Evolutionary conservation across 2,113 vertebrate species (phyloP).

Genomic region (Cephalopholis sonnerati): DNA sequence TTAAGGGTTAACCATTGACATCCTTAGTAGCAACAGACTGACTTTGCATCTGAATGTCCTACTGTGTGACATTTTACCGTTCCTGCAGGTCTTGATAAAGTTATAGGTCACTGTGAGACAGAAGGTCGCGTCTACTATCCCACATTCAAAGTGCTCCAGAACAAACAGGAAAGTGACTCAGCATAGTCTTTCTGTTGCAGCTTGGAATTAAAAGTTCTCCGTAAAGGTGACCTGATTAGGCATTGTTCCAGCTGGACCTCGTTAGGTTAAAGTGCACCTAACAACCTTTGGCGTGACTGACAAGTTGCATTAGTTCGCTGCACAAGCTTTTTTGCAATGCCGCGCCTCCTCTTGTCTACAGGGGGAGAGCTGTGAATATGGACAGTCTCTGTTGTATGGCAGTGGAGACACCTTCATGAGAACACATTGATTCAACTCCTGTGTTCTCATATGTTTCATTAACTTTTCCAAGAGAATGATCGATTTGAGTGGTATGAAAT

Average conservation of each 20-base stretch:
- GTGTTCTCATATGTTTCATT: slow-evolving; percentile 71
- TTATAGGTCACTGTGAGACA: background rate
- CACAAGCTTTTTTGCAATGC: slow-evolving; percentile 5
- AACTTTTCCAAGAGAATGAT: slow-evolving; percentile 67
- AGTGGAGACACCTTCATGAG: background rate
- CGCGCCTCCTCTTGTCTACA: background rate
- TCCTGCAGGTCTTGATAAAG: slow-evolving; percentile 1
- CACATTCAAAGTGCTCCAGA: background rate
- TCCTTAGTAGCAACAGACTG: background rate
- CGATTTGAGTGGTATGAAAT: slow-evolving; percentile 63
- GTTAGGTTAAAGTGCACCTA: slow-evolving; percentile 18
- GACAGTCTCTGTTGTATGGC: slow-evolving; percentile 24
- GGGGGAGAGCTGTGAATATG: slow-evolving; percentile 47
- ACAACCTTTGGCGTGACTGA: slow-evolving; percentile 32
- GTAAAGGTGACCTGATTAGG: slow-evolving; percentile 48
- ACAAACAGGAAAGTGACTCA: slow-evolving; percentile 40
- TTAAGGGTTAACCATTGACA: too few relatives aligned
- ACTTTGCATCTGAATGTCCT: background rate
- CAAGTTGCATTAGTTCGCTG: slow-evolving; percentile 7
- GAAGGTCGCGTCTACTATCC: background rate
- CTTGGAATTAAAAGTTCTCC: slow-evolving; percentile 20
- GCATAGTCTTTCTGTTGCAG: slow-evolving; percentile 7
- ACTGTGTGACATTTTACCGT: background rate
- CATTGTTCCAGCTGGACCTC: slow-evolving; percentile 15
- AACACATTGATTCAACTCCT: slow-evolving; percentile 66